A percentile compares a stretch with the other conserved stretches of the same genome.
Conservation (phyloP, 2,888 invertebrate species). For the Leuctra nigra region DNA sequence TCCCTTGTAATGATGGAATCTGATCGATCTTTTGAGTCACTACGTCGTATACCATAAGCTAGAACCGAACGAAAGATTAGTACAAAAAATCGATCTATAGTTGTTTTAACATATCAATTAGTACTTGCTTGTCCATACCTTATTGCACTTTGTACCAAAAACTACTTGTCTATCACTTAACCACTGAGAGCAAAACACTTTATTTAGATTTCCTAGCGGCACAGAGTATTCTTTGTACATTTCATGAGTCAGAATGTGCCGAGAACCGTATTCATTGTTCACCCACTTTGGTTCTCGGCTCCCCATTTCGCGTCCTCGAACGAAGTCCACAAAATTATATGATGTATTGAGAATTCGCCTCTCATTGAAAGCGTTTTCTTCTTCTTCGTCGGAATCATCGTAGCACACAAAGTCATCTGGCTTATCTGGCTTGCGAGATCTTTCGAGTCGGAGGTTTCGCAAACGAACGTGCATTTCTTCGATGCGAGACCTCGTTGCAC, state of each 20-base stretch:
- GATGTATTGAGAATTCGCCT: slow-evolving; percentile 69
- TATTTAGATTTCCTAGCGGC: slow-evolving; percentile 78
- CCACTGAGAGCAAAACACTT: slow-evolving; percentile 95
- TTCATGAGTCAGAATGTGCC: slow-evolving; percentile 84
- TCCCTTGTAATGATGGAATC: slow-evolving; percentile 76
- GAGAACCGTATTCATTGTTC: slow-evolving; percentile 71
- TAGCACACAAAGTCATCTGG: slow-evolving; percentile 87
- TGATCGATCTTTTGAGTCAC: slow-evolving; percentile 78
- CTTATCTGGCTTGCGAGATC: slow-evolving; percentile 75
- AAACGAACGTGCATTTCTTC: slow-evolving; percentile 66
- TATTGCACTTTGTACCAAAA: slow-evolving; percentile 96
- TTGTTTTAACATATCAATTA: not conserved
- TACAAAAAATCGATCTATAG: not conserved
- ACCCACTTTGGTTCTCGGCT: slow-evolving; percentile 64
- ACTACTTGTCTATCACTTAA: slow-evolving; percentile 90
- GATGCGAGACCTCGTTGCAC: slow-evolving; percentile 61
- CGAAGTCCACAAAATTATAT: slow-evolving; percentile 80
- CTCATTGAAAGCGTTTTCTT: slow-evolving; percentile 66
- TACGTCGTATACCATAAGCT: slow-evolving; percentile 90
- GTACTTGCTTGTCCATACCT: slow-evolving; percentile 47
- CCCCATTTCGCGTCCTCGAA: slow-evolving; percentile 68
- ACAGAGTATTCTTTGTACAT: slow-evolving; percentile 81
- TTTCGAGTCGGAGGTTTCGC: slow-evolving; percentile 56
- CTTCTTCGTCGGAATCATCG: slow-evolving; percentile 81
- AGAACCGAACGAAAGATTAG: slow-evolving; percentile 32